Base-by-base conservation (phyloP, 2,113 vertebrate species). In the Potamarius usumacintae region DNA sequence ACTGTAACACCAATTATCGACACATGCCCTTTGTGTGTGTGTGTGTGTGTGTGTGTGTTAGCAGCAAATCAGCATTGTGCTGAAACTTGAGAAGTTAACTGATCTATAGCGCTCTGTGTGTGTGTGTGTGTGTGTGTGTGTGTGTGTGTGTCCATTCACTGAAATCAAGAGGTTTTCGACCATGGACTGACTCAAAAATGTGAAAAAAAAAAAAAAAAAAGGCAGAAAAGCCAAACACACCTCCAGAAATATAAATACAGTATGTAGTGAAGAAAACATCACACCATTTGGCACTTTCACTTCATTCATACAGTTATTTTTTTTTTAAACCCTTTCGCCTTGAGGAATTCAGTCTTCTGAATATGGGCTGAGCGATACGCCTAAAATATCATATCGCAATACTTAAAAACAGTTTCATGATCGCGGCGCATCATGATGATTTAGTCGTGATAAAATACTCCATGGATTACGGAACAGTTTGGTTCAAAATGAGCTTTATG, bases 61-160 rank as follows among this genome's bases (percentile, higher is more conserved):
- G 95, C 95, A 96, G 95, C 95, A 93, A 92, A 94, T 94, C 94
- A 94, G 94, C 94, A 90, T 53, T 90, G 88, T 87, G 94, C 94
- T 93, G 94, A 94, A 91, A 88, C 92, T 78, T 91, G 92, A 92
- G 92, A 93, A 93, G 88, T 90, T 90, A n/a, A 94, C 94, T 95
- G 50, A 78, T 52, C 48, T n/a, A 2, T 77, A n/a, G 48, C 2
- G 22, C 5, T 11, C 9, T 77, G 50, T n/a, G 50, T 50, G 69
- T 42, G 30, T 72, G 30, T 18, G 34, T 42, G 34, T 77, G 74
- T n/a, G 48, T 50, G 69, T 34, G 27, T 72, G 30, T 18, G 34
- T 42, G 42, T 42, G 42, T 42, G 42, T 1, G 8, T 1, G 8
- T 25, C 7, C 60, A 7, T 7, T 62, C 58, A 22, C 17, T 60